Evolutionary conservation across 2,113 vertebrate species (phyloP).

Genomic region (Ochotona princeps): DNA sequence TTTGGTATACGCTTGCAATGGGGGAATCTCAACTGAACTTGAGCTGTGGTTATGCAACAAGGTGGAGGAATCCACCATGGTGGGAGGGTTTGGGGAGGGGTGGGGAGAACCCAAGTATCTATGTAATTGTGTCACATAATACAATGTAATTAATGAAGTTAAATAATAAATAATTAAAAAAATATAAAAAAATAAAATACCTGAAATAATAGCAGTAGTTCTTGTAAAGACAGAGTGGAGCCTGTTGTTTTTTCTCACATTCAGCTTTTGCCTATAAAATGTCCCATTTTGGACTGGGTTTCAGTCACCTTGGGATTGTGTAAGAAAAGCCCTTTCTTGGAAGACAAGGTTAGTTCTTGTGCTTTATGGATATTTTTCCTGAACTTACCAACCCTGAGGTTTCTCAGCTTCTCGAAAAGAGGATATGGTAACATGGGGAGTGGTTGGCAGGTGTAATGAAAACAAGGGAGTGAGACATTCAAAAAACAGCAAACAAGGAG

Average conservation of each 20-base stretch:
- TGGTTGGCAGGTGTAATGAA: too few species aligned
- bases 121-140: too few species aligned
- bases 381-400: neutral
- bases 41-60: too few species aligned
- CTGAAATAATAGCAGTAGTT: too few species aligned
- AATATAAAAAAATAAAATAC: too few species aligned
- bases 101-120: too few species aligned
- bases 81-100: too few species aligned
- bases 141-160: too few species aligned
- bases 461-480: neutral
- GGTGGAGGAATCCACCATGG: too few species aligned
- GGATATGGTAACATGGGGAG: fast-evolving
- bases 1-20: too few species aligned
- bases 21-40: too few species aligned
- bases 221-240: neutral
- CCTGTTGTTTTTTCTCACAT: neutral
- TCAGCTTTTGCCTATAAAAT: neutral
- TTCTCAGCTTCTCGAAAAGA: neutral
- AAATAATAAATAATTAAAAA: too few species aligned
- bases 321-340: neutral
- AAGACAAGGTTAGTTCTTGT: neutral
- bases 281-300: fast-evolving
- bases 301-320: neutral
- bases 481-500: neutral
- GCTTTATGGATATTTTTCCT: neutral